Evolutionary conservation across 2,797 vertebrate genomes (phyloP).

Genomic region (Apodemus agrarius): DNA sequence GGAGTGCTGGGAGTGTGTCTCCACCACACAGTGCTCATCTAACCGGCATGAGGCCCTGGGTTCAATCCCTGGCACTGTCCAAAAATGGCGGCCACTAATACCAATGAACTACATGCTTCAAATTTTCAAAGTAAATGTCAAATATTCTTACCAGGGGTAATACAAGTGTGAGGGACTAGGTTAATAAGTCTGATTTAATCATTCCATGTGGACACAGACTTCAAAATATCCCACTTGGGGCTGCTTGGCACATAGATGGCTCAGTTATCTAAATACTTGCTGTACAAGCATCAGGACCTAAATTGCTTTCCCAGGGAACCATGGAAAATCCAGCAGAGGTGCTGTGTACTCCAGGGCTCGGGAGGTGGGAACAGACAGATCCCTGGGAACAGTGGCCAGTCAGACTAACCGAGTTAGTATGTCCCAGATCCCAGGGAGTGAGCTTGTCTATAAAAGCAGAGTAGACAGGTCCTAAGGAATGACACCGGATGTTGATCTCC

Average conservation of each 20-base stretch:
- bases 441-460: neutral
- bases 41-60: neutral
- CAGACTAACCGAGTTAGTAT: neutral
- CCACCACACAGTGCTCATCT: neutral
- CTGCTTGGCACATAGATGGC: neutral
- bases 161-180: neutral
- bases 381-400: neutral
- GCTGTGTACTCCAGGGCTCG: neutral
- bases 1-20: neutral
- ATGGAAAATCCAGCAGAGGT: neutral
- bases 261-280: neutral
- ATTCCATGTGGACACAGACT: neutral
- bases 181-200: neutral
- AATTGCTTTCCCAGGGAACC: neutral
- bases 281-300: neutral
- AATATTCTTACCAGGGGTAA: neutral
- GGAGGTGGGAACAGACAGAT: neutral
- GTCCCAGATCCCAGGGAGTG: neutral
- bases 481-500: neutral
- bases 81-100: neutral
- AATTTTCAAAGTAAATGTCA: neutral
- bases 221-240: neutral
- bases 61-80: neutral
- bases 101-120: neutral
- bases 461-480: neutral